These are phyloP conservation scores for Addax nasomaculatus DNA, from an alignment of 2,113 vertebrate genomes.

Conservation along the genomic window DNA sequence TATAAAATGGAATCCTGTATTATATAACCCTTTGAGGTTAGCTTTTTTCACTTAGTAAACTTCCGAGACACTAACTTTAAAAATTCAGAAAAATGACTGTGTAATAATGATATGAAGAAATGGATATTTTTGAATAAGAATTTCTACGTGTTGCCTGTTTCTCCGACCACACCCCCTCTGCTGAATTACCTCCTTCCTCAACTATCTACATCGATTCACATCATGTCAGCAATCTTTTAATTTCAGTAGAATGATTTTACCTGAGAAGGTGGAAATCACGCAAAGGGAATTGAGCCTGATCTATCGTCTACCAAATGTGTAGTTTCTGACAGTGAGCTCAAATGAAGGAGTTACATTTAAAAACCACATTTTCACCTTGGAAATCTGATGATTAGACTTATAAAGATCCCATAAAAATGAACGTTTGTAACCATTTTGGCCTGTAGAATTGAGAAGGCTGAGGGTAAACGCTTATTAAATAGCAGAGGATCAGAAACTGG, in stretches of 20 bases:
- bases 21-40: neutral
- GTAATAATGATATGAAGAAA: constrained; percentile 11
- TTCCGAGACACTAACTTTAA: neutral
- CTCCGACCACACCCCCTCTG: neutral
- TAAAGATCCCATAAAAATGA: neutral
- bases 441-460: neutral
- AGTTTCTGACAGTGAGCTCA: neutral
- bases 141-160: neutral
- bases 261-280: neutral
- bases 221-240: neutral
- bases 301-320: neutral
- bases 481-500: neutral
- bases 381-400: neutral
- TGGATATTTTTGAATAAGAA: constrained; percentile 22
- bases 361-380: neutral
- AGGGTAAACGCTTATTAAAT: neutral
- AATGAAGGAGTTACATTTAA: neutral
- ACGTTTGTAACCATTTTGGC: neutral
- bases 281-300: neutral
- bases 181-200: neutral
- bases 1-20: neutral
- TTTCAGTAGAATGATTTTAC: neutral
- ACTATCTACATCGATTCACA: neutral
- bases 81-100: neutral
- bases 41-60: neutral